Conservation (phyloP, 2,113 vertebrate species). For the Stigmatopora argus region DNA sequence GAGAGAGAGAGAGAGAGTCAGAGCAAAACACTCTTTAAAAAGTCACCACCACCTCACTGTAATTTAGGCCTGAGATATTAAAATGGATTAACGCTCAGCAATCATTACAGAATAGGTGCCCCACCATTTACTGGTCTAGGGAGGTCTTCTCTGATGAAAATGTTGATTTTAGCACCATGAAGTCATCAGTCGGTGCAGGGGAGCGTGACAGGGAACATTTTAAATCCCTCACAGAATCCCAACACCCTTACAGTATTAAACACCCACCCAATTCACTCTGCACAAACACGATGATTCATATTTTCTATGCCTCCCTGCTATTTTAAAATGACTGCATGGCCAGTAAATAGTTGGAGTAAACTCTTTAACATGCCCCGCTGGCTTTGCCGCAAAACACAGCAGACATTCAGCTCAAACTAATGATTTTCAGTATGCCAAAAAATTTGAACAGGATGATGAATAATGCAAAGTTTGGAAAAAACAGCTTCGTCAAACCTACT, state of each 20-base stretch:
- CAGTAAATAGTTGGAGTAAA: constrained; percentile 17
- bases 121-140: constrained; percentile 57
- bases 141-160: constrained; percentile 60
- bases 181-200: constrained; percentile 62
- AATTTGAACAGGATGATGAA: constrained; percentile 11
- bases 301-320: constrained; percentile 23
- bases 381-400: constrained; percentile 18
- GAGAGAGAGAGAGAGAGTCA: constrained; percentile 4
- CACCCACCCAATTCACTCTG: constrained; percentile 7
- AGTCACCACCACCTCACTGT: constrained; percentile 16
- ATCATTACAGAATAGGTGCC: constrained; percentile 58
- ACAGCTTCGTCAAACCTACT: too few species aligned
- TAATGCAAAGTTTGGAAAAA: constrained; percentile 1
- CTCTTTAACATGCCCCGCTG: constrained; percentile 3
- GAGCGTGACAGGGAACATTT: constrained; percentile 51
- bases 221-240: constrained; percentile 55
- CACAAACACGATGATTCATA: constrained; percentile 30
- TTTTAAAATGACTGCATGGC: constrained; percentile 33
- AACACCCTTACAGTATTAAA: constrained; percentile 45
- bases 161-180: constrained; percentile 61
- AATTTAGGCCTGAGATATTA: constrained; percentile 33
- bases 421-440: constrained; percentile 8
- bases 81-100: constrained; percentile 51
- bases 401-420: constrained; percentile 11
- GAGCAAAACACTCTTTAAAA: constrained; percentile 10